Percentiles rank a stretch among this genome's conserved stretches.
These are phyloP conservation scores for Argyresthia albistria DNA, from an alignment of 2,888 invertebrate species.

Conservation along the genomic window DNA sequence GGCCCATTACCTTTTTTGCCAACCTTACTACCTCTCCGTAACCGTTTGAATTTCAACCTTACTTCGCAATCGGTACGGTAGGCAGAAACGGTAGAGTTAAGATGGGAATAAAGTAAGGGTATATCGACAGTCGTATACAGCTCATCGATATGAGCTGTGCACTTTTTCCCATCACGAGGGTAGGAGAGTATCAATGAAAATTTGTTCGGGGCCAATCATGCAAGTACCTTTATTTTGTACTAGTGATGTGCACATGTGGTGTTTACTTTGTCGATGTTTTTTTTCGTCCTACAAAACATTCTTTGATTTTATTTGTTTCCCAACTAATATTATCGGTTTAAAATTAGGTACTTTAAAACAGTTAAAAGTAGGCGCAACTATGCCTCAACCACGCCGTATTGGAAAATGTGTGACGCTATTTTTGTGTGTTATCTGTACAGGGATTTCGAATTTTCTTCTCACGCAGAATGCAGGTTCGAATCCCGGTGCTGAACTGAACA, in stretches of 20 bases:
- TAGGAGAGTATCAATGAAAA: slow-evolving; percentile 55
- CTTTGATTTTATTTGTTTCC: too few relatives aligned
- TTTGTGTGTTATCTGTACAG: too few relatives aligned
- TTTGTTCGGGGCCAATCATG: slow-evolving; percentile 66
- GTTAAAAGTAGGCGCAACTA: too few relatives aligned
- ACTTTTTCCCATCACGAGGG: slow-evolving; percentile 63
- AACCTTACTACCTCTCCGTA: background rate
- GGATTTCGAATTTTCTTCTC: too few relatives aligned
- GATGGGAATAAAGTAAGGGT: background rate
- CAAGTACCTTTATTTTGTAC: slow-evolving; percentile 53
- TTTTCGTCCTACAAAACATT: background rate
- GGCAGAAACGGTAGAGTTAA: background rate
- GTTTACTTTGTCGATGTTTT: background rate
- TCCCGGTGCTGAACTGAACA: too few relatives aligned
- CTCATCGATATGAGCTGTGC: slow-evolving; percentile 60
- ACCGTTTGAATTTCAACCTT: background rate
- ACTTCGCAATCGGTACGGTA: background rate
- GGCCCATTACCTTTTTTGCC: slow-evolving; percentile 53
- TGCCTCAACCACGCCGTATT: too few relatives aligned
- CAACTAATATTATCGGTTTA: too few relatives aligned
- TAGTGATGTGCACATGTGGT: slow-evolving; percentile 7
- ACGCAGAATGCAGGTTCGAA: too few relatives aligned
- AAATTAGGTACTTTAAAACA: too few relatives aligned
- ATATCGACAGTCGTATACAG: slow-evolving; percentile 31
- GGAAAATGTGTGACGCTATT: too few relatives aligned